Evolutionary conservation across 35 echinoderm and acorn worm species (phyloP).

Genomic region (Amphiura filiformis): DNA sequence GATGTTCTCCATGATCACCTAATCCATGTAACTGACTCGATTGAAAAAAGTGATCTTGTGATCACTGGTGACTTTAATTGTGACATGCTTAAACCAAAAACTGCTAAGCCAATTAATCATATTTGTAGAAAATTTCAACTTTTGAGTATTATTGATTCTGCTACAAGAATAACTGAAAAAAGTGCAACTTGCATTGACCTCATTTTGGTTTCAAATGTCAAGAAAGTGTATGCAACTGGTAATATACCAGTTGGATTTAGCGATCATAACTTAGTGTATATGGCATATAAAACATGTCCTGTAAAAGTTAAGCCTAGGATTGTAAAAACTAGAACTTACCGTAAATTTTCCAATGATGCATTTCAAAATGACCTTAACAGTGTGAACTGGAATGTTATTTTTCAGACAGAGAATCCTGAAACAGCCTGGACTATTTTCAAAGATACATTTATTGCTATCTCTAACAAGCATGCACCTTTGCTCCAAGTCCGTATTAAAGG

Average conservation of each 20-base stretch:
- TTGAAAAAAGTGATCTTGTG: background rate
- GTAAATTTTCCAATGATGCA: background rate
- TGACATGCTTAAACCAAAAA: conserved; percentile 15
- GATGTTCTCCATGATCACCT: conserved; percentile 17
- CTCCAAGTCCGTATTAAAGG: conserved; percentile 19
- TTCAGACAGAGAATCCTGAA: conserved; percentile 9
- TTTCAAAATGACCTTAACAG: conserved; percentile 23
- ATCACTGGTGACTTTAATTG: conserved; percentile 31
- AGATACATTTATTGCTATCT: conserved; percentile 21
- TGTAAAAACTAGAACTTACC: conserved; percentile 21
- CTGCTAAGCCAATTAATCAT: conserved; percentile 19
- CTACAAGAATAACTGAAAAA: conserved; percentile 24
- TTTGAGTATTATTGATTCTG: conserved; percentile 6
- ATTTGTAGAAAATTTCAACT: conserved; percentile 20
- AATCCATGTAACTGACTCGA: background rate
- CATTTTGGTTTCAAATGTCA: conserved; percentile 24
- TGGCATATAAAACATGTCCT: conserved; percentile 13
- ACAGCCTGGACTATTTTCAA: conserved; percentile 17
- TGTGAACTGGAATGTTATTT: background rate
- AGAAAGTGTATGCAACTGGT: conserved; percentile 24
- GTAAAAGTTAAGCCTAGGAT: conserved; percentile 15
- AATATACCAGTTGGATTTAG: conserved; percentile 24
- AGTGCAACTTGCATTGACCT: conserved; percentile 23
- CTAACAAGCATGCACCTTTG: conserved; percentile 24
- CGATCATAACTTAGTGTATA: conserved; percentile 19